Conservation (phyloP, 2,888 invertebrate genomes). For the Rhodophaea formosa region DNA sequence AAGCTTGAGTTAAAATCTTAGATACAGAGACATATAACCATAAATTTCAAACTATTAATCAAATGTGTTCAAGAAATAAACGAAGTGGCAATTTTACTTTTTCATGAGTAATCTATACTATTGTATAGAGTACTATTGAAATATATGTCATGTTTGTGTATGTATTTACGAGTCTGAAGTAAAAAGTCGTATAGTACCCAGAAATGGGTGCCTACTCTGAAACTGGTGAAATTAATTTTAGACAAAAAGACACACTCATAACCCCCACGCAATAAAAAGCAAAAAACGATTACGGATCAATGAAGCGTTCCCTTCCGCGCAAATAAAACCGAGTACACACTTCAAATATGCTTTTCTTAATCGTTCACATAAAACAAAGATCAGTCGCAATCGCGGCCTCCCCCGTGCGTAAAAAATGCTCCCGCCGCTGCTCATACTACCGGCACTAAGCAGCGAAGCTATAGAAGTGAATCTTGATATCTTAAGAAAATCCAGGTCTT, state of each 20-base stretch:
- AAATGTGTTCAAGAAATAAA: no score
- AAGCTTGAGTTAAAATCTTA: no score
- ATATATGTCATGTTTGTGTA: no score
- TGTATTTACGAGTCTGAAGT: no score
- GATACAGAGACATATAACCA: no score
- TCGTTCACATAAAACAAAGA: conserved; percentile 82
- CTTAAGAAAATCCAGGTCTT: no score
- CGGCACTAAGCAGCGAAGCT: not conserved
- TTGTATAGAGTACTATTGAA: no score
- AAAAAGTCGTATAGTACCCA: no score
- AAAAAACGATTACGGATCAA: conserved; percentile 80
- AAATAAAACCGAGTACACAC: conserved; percentile 79
- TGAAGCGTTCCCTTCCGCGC: conserved; percentile 77
- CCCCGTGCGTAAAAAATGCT: conserved; percentile 64
- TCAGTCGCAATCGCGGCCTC: conserved; percentile 72
- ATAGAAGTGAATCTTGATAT: not conserved
- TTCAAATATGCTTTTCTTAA: conserved; percentile 82
- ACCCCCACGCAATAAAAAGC: conserved; percentile 73
- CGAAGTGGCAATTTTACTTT: no score
- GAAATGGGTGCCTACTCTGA: not conserved
- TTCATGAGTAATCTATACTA: no score
- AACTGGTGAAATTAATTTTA: not conserved
- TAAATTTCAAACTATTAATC: no score
- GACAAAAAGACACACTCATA: conserved; percentile 44
- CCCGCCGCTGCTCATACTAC: conserved; percentile 72